Base-by-base conservation (phyloP, 2,113 vertebrate species). In the Sylvietta virens region DNA sequence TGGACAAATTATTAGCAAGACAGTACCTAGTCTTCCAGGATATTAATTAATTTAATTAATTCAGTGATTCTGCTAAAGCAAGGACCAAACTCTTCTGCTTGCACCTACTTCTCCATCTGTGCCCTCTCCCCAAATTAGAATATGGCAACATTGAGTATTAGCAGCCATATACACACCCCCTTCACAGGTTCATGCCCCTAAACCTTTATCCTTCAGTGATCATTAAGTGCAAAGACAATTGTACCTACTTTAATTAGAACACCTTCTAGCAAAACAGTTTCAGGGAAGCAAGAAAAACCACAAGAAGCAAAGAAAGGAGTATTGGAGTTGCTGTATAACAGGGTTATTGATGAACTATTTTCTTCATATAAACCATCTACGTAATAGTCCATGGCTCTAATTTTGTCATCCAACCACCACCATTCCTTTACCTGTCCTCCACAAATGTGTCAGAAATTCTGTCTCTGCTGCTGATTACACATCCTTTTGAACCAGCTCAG, bases 81-180 rank as follows among this genome's bases (percentile, higher is more conserved):
- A 70, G 42, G 19, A 76, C 14, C 3, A 27, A 60, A 6, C 7
- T 51, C 11, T 65, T 10, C 19, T 48, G 9, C 42, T 70, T 67
- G 22, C 31, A 80, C 2, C 13, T 44, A 3, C 19, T 53, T 30
- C 3, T 3, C 6, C 31, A 15, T 12, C 40, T 0, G 0, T 33
- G 22, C 2, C 7, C 2, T 3, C 8, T 33, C 6, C 21, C 35
- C 0, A 0, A 50, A 50, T 21, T 9, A 56, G 23, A 27, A 31
- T 11, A 54, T 10, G 6, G 33, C 17, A 85, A 50, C 15, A 17
- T 1, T 9, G 9, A 60, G 5, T 16, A 64, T 40, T 30, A n/a
- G 21, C n/a, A 74, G 6, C 9, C 44, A 37, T 9, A 14, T 7
- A 35, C 28, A 39, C 5, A 4, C 1, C 16, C 8, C 10, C 17